Evolutionary conservation across 2,113 vertebrate genomes (phyloP).

Genomic region (Eretmochelys imbricata): DNA sequence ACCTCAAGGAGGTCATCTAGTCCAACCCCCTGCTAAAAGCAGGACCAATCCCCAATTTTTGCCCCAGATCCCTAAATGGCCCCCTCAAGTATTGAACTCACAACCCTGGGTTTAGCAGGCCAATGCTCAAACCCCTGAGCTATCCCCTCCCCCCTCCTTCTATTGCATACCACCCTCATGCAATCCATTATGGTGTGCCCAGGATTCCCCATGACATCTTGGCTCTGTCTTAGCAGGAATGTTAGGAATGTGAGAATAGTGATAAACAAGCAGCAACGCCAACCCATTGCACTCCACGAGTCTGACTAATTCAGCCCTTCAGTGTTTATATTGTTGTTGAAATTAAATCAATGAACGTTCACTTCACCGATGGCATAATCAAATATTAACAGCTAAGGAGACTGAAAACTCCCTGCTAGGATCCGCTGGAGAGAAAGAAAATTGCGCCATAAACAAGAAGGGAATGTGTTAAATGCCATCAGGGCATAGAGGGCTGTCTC

Average conservation of each 20-base stretch:
- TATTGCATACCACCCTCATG: neutral
- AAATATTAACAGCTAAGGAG: constrained; percentile 36
- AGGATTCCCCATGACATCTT: fast-evolving
- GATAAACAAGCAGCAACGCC: neutral
- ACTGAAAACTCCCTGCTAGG: constrained; percentile 25
- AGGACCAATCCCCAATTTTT: too few relatives aligned
- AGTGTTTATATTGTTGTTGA: constrained; percentile 1
- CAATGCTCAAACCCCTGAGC: too few relatives aligned
- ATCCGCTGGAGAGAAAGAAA: neutral
- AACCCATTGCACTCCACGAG: neutral
- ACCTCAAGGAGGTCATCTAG: too few relatives aligned
- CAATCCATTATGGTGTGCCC: neutral
- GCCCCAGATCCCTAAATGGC: too few relatives aligned
- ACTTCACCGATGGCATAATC: neutral
- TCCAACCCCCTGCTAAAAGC: too few relatives aligned
- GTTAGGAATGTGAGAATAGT: neutral
- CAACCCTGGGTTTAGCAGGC: too few relatives aligned
- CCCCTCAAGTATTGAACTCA: too few relatives aligned
- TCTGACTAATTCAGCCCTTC: neutral
- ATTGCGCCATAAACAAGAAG: neutral
- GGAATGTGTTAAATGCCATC: neutral
- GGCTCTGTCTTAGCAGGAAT: neutral
- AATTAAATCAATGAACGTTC: constrained; percentile 31
- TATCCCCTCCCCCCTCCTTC: too few relatives aligned
- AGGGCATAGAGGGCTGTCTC: neutral